Percentiles rank a stretch among this genome's conserved stretches.
phyloP scores from a whole-genome alignment of 2,797 vertebrate genomes.

The Pipistrellus pygmaeus region DNA sequence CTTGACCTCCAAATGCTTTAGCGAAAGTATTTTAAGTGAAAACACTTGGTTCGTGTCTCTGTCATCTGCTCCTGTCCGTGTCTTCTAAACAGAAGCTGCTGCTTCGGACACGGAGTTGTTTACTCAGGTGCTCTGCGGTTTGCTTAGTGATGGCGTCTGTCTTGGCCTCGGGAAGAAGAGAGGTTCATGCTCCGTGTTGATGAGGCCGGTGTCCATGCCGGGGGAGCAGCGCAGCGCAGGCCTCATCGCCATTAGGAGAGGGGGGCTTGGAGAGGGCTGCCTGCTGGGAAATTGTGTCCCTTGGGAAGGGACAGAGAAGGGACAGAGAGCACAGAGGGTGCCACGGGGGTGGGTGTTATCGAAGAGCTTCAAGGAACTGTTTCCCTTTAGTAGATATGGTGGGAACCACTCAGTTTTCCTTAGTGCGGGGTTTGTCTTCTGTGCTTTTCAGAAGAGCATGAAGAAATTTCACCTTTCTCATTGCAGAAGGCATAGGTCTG shows the following conservation, averaged over 20 bases:
- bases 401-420: background rate
- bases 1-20: conserved; percentile 1
- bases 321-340: background rate
- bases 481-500: conserved; percentile 15
- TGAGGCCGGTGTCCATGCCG: conserved; percentile 16
- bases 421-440: background rate
- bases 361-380: conserved; percentile 51
- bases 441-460: background rate
- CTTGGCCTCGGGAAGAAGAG: conserved; percentile 57
- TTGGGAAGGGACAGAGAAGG: too few relatives aligned
- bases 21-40: conserved; percentile 47
- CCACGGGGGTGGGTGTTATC: background rate
- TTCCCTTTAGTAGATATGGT: background rate
- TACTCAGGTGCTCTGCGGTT: background rate
- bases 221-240: background rate
- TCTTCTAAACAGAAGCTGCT: conserved; percentile 40
- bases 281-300: background rate
- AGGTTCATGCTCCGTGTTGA: conserved; percentile 57
- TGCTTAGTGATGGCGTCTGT: conserved; percentile 59
- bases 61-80: background rate
- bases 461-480: background rate
- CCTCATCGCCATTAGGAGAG: conserved; percentile 49
- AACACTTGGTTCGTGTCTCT: background rate
- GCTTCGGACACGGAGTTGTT: conserved; percentile 28
- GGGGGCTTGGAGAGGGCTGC: rapidly evolving